phyloP scores from a whole-genome alignment of 2,888 invertebrate genomes.

The Drosophila emarginata region DNA sequence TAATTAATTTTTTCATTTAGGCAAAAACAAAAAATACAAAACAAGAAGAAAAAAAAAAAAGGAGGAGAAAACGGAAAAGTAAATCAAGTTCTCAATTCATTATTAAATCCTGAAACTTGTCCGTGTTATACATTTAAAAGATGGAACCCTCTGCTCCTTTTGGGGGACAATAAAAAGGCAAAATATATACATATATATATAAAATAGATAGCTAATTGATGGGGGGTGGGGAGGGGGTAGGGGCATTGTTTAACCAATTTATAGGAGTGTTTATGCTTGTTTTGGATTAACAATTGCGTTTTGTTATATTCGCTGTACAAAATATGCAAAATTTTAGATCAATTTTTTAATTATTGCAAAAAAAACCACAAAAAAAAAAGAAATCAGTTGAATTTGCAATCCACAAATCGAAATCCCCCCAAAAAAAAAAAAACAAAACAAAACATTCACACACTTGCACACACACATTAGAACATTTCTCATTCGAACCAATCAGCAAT shows the following conservation, averaged over 20 bases:
- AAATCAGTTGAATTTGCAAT: too few species aligned
- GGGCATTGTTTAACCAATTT: slow-evolving; percentile 1
- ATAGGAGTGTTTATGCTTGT: slow-evolving; percentile 72
- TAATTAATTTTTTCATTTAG: slow-evolving; percentile 65
- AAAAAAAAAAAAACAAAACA: neutral
- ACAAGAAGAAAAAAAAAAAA: slow-evolving; percentile 51
- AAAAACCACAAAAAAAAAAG: neutral
- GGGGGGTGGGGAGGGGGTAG: neutral
- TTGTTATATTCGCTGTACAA: slow-evolving; percentile 63
- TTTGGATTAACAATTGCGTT: slow-evolving; percentile 64
- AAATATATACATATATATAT: neutral
- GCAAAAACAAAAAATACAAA: slow-evolving; percentile 45
- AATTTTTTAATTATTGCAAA: neutral
- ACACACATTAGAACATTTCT: neutral
- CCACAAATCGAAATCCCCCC: neutral
- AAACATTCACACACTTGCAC: neutral
- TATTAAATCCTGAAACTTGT: neutral
- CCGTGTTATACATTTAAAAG: neutral
- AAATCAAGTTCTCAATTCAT: slow-evolving; percentile 46
- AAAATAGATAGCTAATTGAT: neutral
- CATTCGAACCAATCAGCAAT: slow-evolving; percentile 2
- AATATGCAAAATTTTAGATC: neutral
- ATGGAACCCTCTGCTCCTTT: neutral
- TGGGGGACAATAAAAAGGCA: slow-evolving; percentile 1
- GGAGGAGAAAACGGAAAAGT: slow-evolving; percentile 52